These are phyloP conservation scores for Athene cunicularia DNA, from an alignment of 2,113 vertebrate species.

Conservation along the genomic window DNA sequence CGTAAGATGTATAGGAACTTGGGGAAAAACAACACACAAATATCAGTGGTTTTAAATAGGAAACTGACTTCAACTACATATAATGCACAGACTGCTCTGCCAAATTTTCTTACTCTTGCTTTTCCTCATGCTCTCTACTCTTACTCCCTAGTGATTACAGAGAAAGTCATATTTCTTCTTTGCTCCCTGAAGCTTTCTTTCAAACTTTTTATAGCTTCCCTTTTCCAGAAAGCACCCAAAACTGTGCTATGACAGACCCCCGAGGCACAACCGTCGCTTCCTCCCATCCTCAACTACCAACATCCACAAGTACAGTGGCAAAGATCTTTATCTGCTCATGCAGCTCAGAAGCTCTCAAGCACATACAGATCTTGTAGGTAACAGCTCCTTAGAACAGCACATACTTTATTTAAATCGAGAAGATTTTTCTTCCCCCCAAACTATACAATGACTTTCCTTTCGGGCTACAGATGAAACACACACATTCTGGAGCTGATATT, in stretches of 20 bases:
- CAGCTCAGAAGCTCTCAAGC: neutral
- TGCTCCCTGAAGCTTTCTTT: neutral
- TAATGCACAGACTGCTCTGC: neutral
- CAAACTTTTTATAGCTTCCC: neutral
- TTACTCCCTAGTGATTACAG: neutral
- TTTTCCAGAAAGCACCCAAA: neutral
- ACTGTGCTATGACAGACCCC: accelerated
- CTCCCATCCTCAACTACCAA: neutral
- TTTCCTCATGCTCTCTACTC: neutral
- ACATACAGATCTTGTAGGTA: neutral
- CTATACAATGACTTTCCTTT: neutral
- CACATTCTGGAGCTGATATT: neutral
- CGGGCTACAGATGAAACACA: slow-evolving; percentile 1
- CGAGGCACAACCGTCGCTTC: accelerated
- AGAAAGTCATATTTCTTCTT: neutral
- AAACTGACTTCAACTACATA: neutral
- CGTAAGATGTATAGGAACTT: neutral
- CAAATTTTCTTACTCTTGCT: neutral
- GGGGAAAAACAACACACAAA: neutral
- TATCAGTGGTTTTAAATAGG: neutral
- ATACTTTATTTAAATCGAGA: neutral
- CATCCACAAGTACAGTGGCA: neutral
- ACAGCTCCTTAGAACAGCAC: neutral
- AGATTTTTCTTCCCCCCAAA: neutral
- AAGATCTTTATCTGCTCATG: neutral